These are phyloP conservation scores for Cossypha polioptera DNA, from an alignment of 2,797 vertebrate species.

Conservation along the genomic window DNA sequence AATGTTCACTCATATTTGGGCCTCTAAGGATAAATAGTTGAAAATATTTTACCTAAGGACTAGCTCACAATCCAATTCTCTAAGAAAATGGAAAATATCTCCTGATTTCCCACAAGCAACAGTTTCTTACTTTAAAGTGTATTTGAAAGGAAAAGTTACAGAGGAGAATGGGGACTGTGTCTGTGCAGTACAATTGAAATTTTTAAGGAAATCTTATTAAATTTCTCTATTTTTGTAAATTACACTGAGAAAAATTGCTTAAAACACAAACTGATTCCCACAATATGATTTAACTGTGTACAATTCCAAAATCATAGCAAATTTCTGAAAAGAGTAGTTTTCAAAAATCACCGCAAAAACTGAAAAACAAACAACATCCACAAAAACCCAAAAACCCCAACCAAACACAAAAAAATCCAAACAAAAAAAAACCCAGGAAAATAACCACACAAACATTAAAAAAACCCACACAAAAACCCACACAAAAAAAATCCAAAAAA, in stretches of 20 bases:
- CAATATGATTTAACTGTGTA: background rate
- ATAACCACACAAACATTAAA: too few relatives aligned
- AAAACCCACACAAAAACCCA: rapidly evolving
- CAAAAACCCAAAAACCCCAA: background rate
- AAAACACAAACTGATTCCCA: background rate
- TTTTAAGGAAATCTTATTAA: background rate
- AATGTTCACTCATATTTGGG: background rate
- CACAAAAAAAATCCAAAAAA: background rate
- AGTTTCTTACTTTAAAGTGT: background rate
- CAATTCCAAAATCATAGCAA: background rate
- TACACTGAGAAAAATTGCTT: background rate
- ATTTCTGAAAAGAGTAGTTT: background rate
- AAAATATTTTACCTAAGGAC: background rate
- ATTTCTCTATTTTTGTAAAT: background rate
- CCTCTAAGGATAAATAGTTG: background rate
- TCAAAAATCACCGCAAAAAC: rapidly evolving
- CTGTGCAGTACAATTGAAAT: background rate
- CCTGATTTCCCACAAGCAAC: background rate
- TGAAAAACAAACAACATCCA: background rate
- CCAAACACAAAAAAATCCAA: rapidly evolving
- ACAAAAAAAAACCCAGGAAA: background rate
- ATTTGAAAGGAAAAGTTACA: background rate
- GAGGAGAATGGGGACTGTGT: background rate
- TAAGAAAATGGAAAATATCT: background rate
- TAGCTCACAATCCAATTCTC: background rate